Base-by-base conservation (phyloP, 2,888 invertebrate species). In the Thereva nobilitata region DNA sequence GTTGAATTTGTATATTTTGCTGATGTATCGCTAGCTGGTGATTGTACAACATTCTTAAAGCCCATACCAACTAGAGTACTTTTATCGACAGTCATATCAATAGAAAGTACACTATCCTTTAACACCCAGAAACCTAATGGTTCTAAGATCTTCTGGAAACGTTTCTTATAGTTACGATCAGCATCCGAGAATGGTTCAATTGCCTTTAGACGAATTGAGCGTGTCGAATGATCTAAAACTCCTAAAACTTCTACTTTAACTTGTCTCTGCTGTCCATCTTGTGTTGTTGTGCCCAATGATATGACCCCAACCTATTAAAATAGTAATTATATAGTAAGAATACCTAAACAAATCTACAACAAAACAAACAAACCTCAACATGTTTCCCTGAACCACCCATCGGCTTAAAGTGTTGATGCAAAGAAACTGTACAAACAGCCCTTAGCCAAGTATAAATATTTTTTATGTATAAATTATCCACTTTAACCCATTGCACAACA, bases 241-340 rank as follows among this genome's bases (percentile, higher is more conserved):
- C 94, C 94, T 53, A 95, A 82, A 5, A 95, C 93, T 80, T 94
- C 93, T 0, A 94, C 92, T 78, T 93, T 93, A 0, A 93, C 92
- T 80, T 91, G 89, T n/a, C 88, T 82, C 75, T 87, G 87, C 9
- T 86, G 85, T 5, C 89, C 89, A 76, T 89, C 88, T 75, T 92
- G 91, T 1, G 92, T 90, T 0, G 93, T 92, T 0, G 93, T 93
- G 0, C 93, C 94, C 61, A 94, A 82, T 1, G 93, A 93, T 71
- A 94, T 94, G 0, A 95, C 92, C 5, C 94, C 94, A 5, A 92
- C 79, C 78, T 79, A 23, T 23, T 23, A 2, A 9, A 1, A 52
- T 53, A 49, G 47, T 4, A 42, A 35, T 44, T 40, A 10, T 23
- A 5, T 38, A 8, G 5, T 7, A 42, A 3, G 35, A 42, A 37